These are phyloP conservation scores for Eretmocerus hayati DNA, from an alignment of 2,888 invertebrate species.

Conservation along the genomic window DNA sequence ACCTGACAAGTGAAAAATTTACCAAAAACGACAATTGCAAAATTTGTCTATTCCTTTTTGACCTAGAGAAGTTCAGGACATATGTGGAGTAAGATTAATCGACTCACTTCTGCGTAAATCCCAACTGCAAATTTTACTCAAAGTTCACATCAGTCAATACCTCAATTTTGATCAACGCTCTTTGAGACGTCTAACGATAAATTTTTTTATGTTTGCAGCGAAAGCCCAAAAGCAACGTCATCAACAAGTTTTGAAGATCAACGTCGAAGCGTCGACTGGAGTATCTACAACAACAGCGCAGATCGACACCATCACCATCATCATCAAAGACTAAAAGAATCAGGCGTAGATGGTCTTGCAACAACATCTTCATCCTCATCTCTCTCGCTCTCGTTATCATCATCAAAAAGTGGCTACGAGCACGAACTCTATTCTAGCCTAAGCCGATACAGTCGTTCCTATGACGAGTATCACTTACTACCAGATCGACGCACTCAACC, in stretches of 20 bases:
- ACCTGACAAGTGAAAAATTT: too few relatives aligned
- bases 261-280: conserved; percentile 43
- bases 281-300: conserved; percentile 40
- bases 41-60: too few relatives aligned
- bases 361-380: conserved; percentile 7
- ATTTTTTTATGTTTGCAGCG: conserved; percentile 10
- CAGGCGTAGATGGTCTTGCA: conserved; percentile 18
- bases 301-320: too few relatives aligned
- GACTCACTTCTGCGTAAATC: too few relatives aligned
- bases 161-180: too few relatives aligned
- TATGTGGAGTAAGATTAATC: too few relatives aligned
- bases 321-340: too few relatives aligned
- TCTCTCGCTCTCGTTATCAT: conserved; percentile 13
- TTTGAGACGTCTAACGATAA: too few relatives aligned
- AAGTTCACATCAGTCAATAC: too few relatives aligned
- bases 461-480: conserved; percentile 32
- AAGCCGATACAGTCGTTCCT: conserved; percentile 31
- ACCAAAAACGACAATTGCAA: too few relatives aligned
- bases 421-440: conserved; percentile 14
- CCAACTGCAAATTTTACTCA: too few relatives aligned
- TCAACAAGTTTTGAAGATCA: conserved; percentile 43
- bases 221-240: conserved; percentile 34
- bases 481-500: conserved; percentile 25
- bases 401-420: conserved; percentile 19
- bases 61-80: too few relatives aligned